A percentile compares a stretch with the other conserved stretches of the same genome.
Conservation (phyloP, 2,113 vertebrate species). For the Corythoichthys haematopterus region DNA sequence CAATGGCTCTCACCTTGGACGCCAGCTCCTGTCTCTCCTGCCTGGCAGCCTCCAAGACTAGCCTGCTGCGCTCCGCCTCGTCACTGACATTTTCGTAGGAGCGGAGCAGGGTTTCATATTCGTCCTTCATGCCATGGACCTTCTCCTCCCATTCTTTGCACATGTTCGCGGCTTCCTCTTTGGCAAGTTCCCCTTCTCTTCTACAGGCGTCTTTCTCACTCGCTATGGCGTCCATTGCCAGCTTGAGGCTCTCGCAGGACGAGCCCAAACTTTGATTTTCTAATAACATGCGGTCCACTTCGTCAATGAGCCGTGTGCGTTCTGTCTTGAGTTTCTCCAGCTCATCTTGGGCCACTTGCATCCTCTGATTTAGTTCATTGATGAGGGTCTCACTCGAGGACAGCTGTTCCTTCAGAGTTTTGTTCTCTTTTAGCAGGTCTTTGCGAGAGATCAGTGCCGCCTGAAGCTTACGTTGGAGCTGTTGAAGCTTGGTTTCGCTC, state of each 20-base stretch:
- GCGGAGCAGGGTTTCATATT: slow-evolving; percentile 90
- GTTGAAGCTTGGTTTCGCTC: slow-evolving; percentile 72
- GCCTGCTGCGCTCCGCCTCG: slow-evolving; percentile 84
- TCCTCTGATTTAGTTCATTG: slow-evolving; percentile 65
- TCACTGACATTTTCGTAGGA: slow-evolving; percentile 94
- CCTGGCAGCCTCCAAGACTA: slow-evolving; percentile 79
- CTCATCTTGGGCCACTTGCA: slow-evolving; percentile 69
- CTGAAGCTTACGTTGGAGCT: slow-evolving; percentile 91
- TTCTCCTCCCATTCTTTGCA: slow-evolving; percentile 80
- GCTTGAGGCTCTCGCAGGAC: slow-evolving; percentile 84
- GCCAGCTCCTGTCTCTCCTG: slow-evolving; percentile 87
- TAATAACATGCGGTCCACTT: slow-evolving; percentile 76
- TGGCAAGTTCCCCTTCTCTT: slow-evolving; percentile 74
- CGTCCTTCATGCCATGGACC: slow-evolving; percentile 80
- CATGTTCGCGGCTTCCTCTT: slow-evolving; percentile 62
- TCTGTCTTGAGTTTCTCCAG: slow-evolving; percentile 77
- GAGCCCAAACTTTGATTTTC: slow-evolving; percentile 84
- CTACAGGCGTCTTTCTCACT: slow-evolving; percentile 78
- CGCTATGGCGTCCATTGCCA: slow-evolving; percentile 75
- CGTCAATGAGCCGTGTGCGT: slow-evolving; percentile 75
- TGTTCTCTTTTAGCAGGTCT: slow-evolving; percentile 85
- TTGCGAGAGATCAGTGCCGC: slow-evolving; percentile 94
- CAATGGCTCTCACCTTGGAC: slow-evolving; percentile 68
- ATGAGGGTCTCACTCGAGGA: slow-evolving; percentile 56
- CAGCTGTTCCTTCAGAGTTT: slow-evolving; percentile 78